phyloP scores from a whole-genome alignment of 2,113 vertebrate species.

The Arenaria interpres region DNA sequence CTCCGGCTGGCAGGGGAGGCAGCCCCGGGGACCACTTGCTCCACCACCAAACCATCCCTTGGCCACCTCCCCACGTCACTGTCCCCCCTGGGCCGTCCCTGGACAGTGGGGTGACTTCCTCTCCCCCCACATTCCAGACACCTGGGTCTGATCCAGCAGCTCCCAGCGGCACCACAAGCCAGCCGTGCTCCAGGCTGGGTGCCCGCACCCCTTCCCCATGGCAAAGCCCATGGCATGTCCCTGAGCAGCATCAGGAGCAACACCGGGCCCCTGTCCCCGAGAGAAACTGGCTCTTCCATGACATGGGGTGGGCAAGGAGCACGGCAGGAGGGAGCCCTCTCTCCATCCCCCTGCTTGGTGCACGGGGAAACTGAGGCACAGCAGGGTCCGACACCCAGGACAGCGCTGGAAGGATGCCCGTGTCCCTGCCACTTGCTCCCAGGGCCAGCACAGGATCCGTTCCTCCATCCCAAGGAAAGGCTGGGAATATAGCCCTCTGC shows the following conservation, averaged over 20 bases:
- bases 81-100: rapidly evolving
- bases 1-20: neutral
- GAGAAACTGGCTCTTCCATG: neutral
- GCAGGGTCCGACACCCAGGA: too few species aligned
- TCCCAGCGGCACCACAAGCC: neutral
- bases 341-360: neutral
- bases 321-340: too few species aligned
- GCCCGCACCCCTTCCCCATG: neutral
- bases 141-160: neutral
- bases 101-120: rapidly evolving
- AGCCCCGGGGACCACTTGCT: neutral
- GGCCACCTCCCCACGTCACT: rapidly evolving
- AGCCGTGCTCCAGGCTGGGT: neutral
- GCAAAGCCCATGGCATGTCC: neutral
- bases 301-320: neutral
- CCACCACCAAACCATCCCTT: neutral
- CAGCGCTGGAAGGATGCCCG: neutral
- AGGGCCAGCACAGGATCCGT: neutral
- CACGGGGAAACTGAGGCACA: neutral
- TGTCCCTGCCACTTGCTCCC: neutral
- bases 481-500: neutral
- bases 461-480: neutral
- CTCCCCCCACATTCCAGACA: neutral
- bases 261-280: neutral
- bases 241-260: neutral